These are phyloP conservation scores for Morpho helenor DNA, from an alignment of 2,888 invertebrate genomes.

Conservation along the genomic window DNA sequence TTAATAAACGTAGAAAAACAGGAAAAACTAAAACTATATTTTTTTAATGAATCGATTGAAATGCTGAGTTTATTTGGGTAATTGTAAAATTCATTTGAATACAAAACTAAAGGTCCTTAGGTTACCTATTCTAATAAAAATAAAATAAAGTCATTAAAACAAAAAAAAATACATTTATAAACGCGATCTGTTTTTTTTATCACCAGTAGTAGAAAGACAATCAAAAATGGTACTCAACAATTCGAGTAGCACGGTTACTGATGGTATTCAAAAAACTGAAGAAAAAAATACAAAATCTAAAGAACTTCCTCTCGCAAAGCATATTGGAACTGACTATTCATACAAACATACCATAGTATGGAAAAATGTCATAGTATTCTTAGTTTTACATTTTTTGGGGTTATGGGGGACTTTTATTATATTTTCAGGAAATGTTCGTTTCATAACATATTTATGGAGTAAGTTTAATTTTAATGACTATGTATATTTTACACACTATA, in stretches of 20 bases:
- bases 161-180: conserved; percentile 14
- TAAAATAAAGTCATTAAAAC: conserved; percentile 13
- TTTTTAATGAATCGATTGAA: too few species aligned
- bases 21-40: too few species aligned
- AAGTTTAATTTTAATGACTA: conserved; percentile 58
- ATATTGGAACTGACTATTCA: conserved; percentile 49
- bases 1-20: too few species aligned
- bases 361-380: conserved; percentile 80
- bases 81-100: conserved; percentile 21
- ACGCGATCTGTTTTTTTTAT: conserved; percentile 1
- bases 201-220: conserved; percentile 1
- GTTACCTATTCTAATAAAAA: conserved; percentile 10
- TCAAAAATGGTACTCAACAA: neutral
- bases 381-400: conserved; percentile 73
- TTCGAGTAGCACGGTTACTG: too few species aligned
- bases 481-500: conserved; percentile 22
- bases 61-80: neutral
- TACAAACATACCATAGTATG: conserved; percentile 79
- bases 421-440: conserved; percentile 37
- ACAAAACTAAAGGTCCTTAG: conserved; percentile 23
- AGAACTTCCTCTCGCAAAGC: conserved; percentile 30
- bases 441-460: conserved; percentile 45
- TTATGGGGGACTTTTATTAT: conserved; percentile 60
- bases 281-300: conserved; percentile 11
- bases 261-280: conserved; percentile 1